Base-by-base conservation (phyloP, 37 sponge, comb jelly and placozoan species). In the Agelas oroides region DNA sequence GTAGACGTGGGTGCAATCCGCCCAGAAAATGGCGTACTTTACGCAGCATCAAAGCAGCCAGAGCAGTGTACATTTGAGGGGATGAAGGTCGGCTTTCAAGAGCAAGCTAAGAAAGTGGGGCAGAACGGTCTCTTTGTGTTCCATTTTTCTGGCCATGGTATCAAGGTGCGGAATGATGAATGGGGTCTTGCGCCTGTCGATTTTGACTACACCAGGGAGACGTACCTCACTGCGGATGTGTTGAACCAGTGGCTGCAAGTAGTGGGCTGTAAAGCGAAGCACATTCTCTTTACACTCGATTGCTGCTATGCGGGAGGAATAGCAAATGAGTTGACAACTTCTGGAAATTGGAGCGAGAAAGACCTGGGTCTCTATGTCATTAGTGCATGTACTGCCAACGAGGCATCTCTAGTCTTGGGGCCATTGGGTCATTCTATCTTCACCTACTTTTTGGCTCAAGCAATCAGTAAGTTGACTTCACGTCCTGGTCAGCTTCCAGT, bases 131-230 rank as follows among this genome's bases (percentile, higher is more conserved):
- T 90, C 20, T 84, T 89, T 59, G 58, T 94, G 5, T 89, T 89
- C 71, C 77, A 81, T 63, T 89, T 87, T 70, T 84, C 87, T 31
- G 94, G 90, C 11, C 94, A 94, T 53, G 94, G 94, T 12, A 73
- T 86, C 27, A 65, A 33, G 6, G 71, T 90, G 40, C 58, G 38
- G 12, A 74, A 64, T 40, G 23, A 80, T 34, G 58, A 80, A 20
- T 88, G 86, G 89, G 86, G 59, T 20, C 73, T 88, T 6, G 93
- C 89, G 14, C 85, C 93, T 13, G 76, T 78, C 0, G 93, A 93
- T 36, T 90, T 84, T 65, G 68, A 84, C 21, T 64, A 58, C 79
- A 38, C 79, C 1, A 34, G 31, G 31, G 40, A 39, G 0, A 90
- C 90, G 0, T 78, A 65, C 56, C 2, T 90, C 25, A 79, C 85